Percentiles rank a stretch among this genome's conserved stretches.
phyloP scores from a whole-genome alignment of 2,113 vertebrate genomes.

The Thunnus thynnus region DNA sequence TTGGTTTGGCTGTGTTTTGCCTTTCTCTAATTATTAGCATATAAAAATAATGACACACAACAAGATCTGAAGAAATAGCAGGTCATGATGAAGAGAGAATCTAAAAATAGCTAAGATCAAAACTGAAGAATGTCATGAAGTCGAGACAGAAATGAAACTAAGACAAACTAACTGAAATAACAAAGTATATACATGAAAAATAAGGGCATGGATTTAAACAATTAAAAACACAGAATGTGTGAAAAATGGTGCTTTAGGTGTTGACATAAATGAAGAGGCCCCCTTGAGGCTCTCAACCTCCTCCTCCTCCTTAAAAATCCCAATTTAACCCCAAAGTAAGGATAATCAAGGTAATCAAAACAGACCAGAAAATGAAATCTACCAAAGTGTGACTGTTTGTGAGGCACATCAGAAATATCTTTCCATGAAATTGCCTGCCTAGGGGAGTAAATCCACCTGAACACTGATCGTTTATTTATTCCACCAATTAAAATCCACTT shows the following conservation, averaged over 20 bases:
- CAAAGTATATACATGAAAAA: neutral
- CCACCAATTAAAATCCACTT: conserved; percentile 67
- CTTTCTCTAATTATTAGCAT: neutral
- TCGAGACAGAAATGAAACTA: neutral
- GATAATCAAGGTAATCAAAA: conserved; percentile 45
- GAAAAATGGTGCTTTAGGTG: conserved; percentile 1
- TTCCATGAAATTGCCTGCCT: conserved; percentile 57
- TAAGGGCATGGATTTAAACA: neutral
- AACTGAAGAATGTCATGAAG: conserved; percentile 11
- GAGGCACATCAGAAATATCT: conserved; percentile 47
- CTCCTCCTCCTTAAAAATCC: neutral
- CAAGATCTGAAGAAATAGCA: neutral
- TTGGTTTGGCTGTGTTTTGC: neutral
- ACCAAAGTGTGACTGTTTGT: conserved; percentile 27
- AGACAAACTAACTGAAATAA: neutral
- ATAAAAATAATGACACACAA: neutral
- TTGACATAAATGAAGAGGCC: neutral
- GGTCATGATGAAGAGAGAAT: neutral
- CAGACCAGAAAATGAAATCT: conserved; percentile 5
- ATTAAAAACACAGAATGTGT: conserved; percentile 17
- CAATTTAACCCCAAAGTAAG: neutral
- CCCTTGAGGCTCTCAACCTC: conserved; percentile 7
- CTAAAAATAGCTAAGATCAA: conserved; percentile 23
- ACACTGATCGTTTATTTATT: conserved; percentile 60
- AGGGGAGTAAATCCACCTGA: conserved; percentile 41